Evolutionary conservation across 2,797 vertebrate genomes (phyloP), one percentile per base, ranked within the genome.

Genomic region (Sphaeramia orbicularis): DNA sequence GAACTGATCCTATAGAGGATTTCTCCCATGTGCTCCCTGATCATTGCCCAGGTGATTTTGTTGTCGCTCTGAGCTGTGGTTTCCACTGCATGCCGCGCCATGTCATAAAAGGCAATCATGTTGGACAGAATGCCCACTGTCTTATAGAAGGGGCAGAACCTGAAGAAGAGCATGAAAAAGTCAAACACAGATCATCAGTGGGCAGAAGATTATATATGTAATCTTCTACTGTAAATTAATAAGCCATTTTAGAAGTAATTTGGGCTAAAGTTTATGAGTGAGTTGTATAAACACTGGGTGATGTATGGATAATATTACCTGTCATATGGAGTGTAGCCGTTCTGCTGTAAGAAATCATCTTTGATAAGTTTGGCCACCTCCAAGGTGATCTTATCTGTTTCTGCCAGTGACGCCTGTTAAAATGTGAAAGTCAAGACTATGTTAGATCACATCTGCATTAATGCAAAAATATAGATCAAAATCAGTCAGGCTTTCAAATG

Each of bases 71-170:
- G 96, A 27, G 98, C 96, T 1, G 98, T 99, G 74, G 96, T 94
- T 87, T 99, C 98, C 42, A 99, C 97, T 0, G 96, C 97, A 78
- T 97, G 96, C 8, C 97, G 96, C 3, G 97, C 96, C 98, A 99
- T 93, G 72, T 99, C 98, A 36, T 99, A 99, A 82, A 99, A 99
- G 0, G 97, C 92, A 14, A 99, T 98, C 96, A 95, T 99, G 89
- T 99, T 99, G 62, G 96, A 97, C 74, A 99, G 95, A 92, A 99
- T 96, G 43, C 98, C 98, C 10, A 99, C 97, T 0, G 98, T 99
- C 90, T 99, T 99, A 83, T 99, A 99, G 91, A 99, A 99, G 0
- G 98, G 98, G 78, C 98, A 99, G 90, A 98, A 99, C 90, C 98
- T 99, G 4, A 50, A 42, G 19, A 35, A n/a, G 14, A 58, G 13